phyloP scores from a whole-genome alignment of 2,888 invertebrate genomes.

The Mystacides longicornis region DNA sequence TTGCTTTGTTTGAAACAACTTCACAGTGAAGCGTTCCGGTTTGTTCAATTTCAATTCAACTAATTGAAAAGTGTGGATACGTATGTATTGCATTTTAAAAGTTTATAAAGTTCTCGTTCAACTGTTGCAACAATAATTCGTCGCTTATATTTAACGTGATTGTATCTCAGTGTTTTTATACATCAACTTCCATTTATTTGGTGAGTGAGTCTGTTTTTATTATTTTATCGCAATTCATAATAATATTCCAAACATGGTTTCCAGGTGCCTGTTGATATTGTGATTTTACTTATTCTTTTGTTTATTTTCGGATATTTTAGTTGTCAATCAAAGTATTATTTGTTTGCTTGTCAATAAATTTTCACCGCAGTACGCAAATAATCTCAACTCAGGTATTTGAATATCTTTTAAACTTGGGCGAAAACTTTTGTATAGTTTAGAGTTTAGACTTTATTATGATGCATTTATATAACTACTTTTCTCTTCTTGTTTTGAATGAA shows the following conservation, averaged over 20 bases:
- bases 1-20: slow-evolving; percentile 19
- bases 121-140: background rate
- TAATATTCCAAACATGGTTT: background rate
- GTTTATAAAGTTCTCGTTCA: slow-evolving; percentile 11
- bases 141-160: background rate
- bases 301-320: no score
- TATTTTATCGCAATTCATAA: background rate
- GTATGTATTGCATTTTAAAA: slow-evolving; percentile 8
- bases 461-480: no score
- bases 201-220: background rate
- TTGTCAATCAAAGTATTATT: no score
- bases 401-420: no score
- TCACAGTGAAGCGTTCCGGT: slow-evolving; percentile 14
- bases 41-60: background rate
- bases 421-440: no score
- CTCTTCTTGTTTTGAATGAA: no score
- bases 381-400: no score
- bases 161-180: background rate
- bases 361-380: no score
- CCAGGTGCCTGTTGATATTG: background rate
- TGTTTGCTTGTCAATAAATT: no score
- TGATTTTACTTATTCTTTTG: no score
- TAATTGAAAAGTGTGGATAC: no score
- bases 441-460: no score
- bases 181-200: background rate